Evolutionary conservation across 2,888 invertebrate species (phyloP), one percentile per base, ranked within the genome.

Genomic region (Piscicola geometra): DNA sequence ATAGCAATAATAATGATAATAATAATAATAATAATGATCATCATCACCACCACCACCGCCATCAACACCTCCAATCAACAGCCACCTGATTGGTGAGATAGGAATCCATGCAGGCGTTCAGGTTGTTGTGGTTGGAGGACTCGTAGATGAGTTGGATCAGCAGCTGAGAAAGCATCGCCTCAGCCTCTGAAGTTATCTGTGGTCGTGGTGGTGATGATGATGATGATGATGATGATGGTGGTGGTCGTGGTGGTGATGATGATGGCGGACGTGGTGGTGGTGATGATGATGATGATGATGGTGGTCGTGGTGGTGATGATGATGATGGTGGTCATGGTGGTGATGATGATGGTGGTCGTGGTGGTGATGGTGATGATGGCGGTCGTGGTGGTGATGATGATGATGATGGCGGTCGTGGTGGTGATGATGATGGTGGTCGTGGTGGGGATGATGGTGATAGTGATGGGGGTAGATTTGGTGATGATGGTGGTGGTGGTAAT

Each of bases 211-310:
- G 41, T 41, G 41, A 15, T 41, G 15, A n/a, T n/a, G n/a, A n/a
- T n/a, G n/a, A n/a, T n/a, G n/a, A n/a, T n/a, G n/a, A n/a, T n/a
- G n/a, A n/a, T n/a, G 41, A 5, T 9, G 41, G 15, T 41, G 41
- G 15, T 41, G 41, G 9, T 41, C 15, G 15, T 41, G 41, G 41
- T 41, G 41, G 41, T 15, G 15, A 9, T 5, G 15, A 15, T 41
- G 5, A 41, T 41, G 15, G 9, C 5, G 41, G 5, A 15, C 15
- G 41, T 5, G 41, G 41, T 41, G 41, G 41, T 41, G 9, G 41
- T 41, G 9, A 41, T 41, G 41, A n/a, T 76, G 21, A 79, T 69
- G 33, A 50, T 69, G 69, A 69, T 69, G 69, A 69, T 69, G 69
- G 35, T 36, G 70, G 1, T 33, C 36, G 41, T 36, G 70, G 36